A percentile compares a stretch with the other conserved stretches of the same genome.
Conservation (phyloP, 2,113 vertebrate genomes). For the Xenus cinereus region DNA sequence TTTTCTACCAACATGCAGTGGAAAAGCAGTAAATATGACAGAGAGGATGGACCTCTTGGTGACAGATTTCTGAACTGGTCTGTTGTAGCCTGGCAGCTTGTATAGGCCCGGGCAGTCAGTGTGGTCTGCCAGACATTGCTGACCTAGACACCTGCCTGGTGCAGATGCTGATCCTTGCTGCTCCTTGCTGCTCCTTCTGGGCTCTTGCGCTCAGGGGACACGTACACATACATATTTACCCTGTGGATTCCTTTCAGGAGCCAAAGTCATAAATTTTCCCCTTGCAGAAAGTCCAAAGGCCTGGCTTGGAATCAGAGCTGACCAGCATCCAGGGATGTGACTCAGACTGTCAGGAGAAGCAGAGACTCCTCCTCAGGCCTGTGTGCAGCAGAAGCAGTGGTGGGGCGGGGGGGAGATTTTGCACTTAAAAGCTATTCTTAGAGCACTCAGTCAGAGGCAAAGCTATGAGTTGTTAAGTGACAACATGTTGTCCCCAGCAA, state of each 20-base stretch:
- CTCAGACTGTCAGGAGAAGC: neutral
- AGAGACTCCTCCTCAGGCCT: neutral
- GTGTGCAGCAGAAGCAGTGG: neutral
- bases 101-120: too few relatives aligned
- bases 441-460: neutral
- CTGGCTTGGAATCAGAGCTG: neutral
- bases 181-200: neutral
- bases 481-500: neutral
- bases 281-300: neutral
- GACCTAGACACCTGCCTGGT: neutral
- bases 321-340: neutral
- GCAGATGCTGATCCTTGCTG: neutral
- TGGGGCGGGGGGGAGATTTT: neutral
- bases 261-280: neutral
- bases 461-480: neutral
- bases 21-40: neutral
- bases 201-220: neutral
- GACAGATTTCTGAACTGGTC: neutral
- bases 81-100: neutral
- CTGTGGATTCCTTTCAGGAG: neutral
- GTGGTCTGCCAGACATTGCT: neutral
- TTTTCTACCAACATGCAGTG: neutral
- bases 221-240: neutral
- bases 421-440: neutral
- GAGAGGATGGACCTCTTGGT: neutral